A percentile compares a stretch with the other conserved stretches of the same genome.
Evolutionary conservation across 2,797 vertebrate genomes (phyloP).

Genomic region (Ambastaia sidthimunki): DNA sequence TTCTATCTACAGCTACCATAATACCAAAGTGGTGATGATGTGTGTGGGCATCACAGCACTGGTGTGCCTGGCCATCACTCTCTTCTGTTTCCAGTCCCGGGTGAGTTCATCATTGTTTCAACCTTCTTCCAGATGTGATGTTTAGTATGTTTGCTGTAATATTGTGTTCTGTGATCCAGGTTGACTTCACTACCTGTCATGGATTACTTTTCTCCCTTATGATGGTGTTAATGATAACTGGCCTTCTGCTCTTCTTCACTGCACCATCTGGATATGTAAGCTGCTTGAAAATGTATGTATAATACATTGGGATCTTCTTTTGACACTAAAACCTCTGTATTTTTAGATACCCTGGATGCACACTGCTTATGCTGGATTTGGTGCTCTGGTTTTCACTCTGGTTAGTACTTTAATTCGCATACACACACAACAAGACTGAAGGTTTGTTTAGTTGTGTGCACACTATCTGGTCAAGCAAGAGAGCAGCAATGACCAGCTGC

Average conservation of each 20-base stretch:
- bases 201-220: constrained; percentile 65
- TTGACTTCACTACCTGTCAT: constrained; percentile 64
- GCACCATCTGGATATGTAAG: constrained; percentile 67
- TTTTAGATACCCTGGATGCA: constrained; percentile 65
- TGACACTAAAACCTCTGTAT: constrained; percentile 13
- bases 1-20: constrained; percentile 58
- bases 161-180: constrained; percentile 43
- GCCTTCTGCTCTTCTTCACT: constrained; percentile 61
- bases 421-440: too few relatives aligned
- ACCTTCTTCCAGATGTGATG: constrained; percentile 7
- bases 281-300: not conserved
- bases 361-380: constrained; percentile 64
- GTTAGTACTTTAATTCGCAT: constrained; percentile 33
- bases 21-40: constrained; percentile 66
- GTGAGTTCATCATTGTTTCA: constrained; percentile 33
- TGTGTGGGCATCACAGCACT: constrained; percentile 65
- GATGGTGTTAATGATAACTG: constrained; percentile 65
- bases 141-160: not conserved
- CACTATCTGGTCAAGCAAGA: too few relatives aligned
- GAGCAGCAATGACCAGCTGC: too few relatives aligned
- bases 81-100: constrained; percentile 67
- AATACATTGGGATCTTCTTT: too few relatives aligned
- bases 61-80: constrained; percentile 64
- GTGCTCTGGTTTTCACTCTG: constrained; percentile 63
- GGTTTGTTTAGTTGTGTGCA: not conserved